Base-by-base conservation (phyloP, 1,140 invertebrate genomes). In the Hypothenemus hampei region DNA sequence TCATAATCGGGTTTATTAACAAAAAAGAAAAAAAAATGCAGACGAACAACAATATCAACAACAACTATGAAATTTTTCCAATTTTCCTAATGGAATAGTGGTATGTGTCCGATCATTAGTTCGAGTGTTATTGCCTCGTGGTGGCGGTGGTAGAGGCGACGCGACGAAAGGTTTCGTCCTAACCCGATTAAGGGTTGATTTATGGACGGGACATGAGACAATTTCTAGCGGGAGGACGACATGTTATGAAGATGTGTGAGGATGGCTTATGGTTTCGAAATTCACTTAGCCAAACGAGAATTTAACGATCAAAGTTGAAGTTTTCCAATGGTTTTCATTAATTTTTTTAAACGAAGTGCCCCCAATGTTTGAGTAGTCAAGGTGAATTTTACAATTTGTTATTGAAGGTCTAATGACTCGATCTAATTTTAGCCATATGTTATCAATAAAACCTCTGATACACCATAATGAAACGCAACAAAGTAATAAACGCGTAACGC, bases 11-110 rank as follows among this genome's bases (percentile, higher is more conserved):
- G n/a, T n/a, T n/a, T n/a, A n/a, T n/a, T n/a, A n/a, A n/a, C n/a
- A n/a, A n/a, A n/a, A n/a, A n/a, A n/a, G n/a, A n/a, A n/a, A n/a
- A n/a, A n/a, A n/a, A n/a, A n/a, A n/a, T n/a, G n/a, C n/a, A n/a
- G n/a, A n/a, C n/a, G n/a, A n/a, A n/a, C n/a, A n/a, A n/a, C n/a
- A n/a, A n/a, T n/a, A n/a, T n/a, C n/a, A n/a, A n/a, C n/a, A n/a
- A n/a, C n/a, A n/a, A n/a, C n/a, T n/a, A 41, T 15, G 20, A 20
- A 1, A 41, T 22, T 45, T 45, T 45, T 45, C 43, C 43, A 45
- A 45, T 45, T 45, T n/a, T 45, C 43, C 43, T 45, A 45, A 45
- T 45, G 43, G 43, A 45, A 18, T 18, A 45, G 18, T 45, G 15
- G n/a, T n/a, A n/a, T n/a, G n/a, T n/a, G n/a, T 29, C 43, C 26